Conservation (phyloP, 2,113 vertebrate species). For the Uropsilus gracilis region DNA sequence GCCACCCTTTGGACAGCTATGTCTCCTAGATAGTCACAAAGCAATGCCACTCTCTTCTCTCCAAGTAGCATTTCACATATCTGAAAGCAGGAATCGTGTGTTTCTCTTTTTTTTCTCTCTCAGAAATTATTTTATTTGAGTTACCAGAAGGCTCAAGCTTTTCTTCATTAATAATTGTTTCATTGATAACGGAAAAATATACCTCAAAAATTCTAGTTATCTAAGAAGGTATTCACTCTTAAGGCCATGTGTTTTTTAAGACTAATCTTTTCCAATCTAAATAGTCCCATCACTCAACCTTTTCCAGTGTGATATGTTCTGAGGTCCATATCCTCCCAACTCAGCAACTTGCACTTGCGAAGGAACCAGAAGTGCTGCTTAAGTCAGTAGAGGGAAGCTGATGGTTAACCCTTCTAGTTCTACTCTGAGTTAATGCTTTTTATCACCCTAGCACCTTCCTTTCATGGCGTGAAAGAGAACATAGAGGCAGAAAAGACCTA, state of each 20-base stretch:
- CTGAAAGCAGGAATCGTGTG: slow-evolving; percentile 17
- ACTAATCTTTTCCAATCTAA: not conserved
- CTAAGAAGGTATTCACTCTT: too few species aligned
- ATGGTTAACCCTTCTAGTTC: not conserved
- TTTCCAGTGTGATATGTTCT: not conserved
- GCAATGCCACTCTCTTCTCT: not conserved
- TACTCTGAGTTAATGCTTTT: not conserved
- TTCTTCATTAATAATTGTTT: too few species aligned
- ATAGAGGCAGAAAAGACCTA: not conserved
- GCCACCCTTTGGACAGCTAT: not conserved
- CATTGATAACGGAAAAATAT: too few species aligned
- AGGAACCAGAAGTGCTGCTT: not conserved
- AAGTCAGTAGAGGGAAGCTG: not conserved
- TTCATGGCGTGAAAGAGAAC: not conserved
- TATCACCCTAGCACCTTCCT: not conserved
- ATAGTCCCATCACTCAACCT: not conserved
- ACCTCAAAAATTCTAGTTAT: too few species aligned
- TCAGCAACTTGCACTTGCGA: slow-evolving; percentile 1
- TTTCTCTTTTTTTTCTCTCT: too few species aligned
- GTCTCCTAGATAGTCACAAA: not conserved
- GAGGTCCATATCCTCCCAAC: not conserved
- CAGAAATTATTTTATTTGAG: too few species aligned
- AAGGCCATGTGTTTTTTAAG: too few species aligned
- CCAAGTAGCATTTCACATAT: not conserved
- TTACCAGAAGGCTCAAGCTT: too few species aligned